Percentiles rank a stretch among this genome's conserved stretches.
phyloP scores from a whole-genome alignment of 92 coral and sea anemone species.

The Umimayanthus kanabou region DNA sequence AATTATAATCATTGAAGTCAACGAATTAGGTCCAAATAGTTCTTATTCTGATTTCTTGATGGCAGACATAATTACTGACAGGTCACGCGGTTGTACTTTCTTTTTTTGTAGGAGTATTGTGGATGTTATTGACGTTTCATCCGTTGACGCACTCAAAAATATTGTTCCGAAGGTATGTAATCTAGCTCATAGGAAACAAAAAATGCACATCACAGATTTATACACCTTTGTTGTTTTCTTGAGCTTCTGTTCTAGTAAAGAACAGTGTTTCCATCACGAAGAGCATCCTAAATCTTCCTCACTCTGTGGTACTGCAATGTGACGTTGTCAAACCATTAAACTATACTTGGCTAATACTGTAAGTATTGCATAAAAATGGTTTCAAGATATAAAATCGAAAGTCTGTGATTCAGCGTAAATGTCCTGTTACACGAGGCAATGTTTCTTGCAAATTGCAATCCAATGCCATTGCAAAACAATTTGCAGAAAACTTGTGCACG shows the following conservation, averaged over 20 bases:
- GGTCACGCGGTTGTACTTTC: not conserved
- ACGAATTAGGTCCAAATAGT: too few relatives aligned
- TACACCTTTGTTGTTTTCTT: not conserved
- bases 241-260: not conserved
- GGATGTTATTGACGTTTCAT: slow-evolving; percentile 60
- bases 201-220: too few relatives aligned
- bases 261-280: not conserved
- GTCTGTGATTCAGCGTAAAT: not conserved
- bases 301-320: not conserved
- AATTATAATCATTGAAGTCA: not conserved
- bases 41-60: not conserved
- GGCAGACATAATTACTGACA: too few relatives aligned
- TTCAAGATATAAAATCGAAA: too few relatives aligned
- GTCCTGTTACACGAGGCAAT: slow-evolving; percentile 1
- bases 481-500: slow-evolving; percentile 19
- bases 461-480: slow-evolving; percentile 3
- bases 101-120: slow-evolving; percentile 59
- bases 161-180: slow-evolving; percentile 79
- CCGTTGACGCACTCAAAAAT: slow-evolving; percentile 60
- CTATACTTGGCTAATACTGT: not conserved
- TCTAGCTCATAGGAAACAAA: too few relatives aligned
- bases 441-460: not conserved
- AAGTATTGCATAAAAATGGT: not conserved
- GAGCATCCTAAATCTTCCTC: too few relatives aligned
- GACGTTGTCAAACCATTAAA: not conserved